Evolutionary conservation across 2,797 vertebrate species (phyloP), one percentile per base, ranked within the genome.

Genomic region (Melanotaenia boesemani): DNA sequence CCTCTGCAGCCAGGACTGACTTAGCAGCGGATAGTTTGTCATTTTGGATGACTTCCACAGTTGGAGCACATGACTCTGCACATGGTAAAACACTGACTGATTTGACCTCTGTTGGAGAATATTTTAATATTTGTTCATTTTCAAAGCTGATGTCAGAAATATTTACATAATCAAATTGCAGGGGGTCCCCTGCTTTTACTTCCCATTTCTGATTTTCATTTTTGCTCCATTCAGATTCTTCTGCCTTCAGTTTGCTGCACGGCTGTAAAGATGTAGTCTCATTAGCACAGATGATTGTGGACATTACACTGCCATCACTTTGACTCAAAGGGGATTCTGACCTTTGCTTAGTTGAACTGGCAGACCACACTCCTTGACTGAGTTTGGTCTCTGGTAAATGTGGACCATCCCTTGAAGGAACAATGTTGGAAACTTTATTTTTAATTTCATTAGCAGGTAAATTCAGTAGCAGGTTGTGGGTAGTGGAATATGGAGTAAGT

Each of bases 11-110:
- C 84, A 88, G 65, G 69, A 68, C 74, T 57, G 81, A 82, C 83
- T 87, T 85, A 73, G 82, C 74, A 54, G 64, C 18, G 0, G 87
- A 85, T 89, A 66, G 73, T 70, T 67, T 89, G 60, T 71, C 80
- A 28, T 60, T 59, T 71, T 92, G 92, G 88, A 74, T 0, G 2
- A 72, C 46, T 48, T 86, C 82, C 85, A 83, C 48, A 2, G 36
- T 2, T 18, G 36, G 54, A 82, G 77, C 77, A 66, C 77, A 66
- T 88, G 84, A 83, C 54, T 77, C 71, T 60, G 58, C 3, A 1
- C 63, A 67, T 24, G 16, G 59, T 67, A 72, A 70, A 78, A 75
- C 7, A 37, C 50, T 30, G 37, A 74, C 39, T 63, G 77, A 76
- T 66, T 70, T 73, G 73, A 83, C 82, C 79, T 87, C 74, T 70